Conservation (phyloP, 2,113 vertebrate genomes). For the Ceuthmochares aereus region DNA sequence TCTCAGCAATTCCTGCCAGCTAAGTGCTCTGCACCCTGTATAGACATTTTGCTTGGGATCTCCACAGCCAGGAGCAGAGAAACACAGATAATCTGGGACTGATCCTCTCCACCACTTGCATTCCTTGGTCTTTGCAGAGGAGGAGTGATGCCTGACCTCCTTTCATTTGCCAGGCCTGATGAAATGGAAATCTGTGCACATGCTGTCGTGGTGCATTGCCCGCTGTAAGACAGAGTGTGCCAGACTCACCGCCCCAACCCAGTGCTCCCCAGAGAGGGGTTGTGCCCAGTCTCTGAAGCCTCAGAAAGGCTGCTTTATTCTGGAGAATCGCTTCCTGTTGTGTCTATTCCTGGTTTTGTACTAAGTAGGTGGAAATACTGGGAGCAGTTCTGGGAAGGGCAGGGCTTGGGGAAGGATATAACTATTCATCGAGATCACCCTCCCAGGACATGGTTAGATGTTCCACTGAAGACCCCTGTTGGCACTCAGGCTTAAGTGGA, state of each 20-base stretch:
- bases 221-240: rapidly evolving
- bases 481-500: not conserved
- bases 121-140: not conserved
- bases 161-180: not conserved
- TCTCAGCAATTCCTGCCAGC: slow-evolving; percentile 1
- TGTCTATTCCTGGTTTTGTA: not conserved
- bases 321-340: not conserved
- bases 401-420: not conserved
- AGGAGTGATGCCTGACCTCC: not conserved
- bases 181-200: not conserved
- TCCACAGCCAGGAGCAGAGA: not conserved
- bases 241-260: not conserved
- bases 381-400: not conserved
- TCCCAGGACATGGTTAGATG: not conserved
- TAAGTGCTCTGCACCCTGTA: not conserved
- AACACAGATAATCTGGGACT: not conserved
- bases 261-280: not conserved
- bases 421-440: not conserved
- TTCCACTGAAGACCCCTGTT: not conserved
- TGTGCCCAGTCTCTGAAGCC: not conserved
- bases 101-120: not conserved
- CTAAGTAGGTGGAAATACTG: not conserved
- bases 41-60: rapidly evolving
- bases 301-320: not conserved
- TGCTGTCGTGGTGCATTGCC: rapidly evolving